These are phyloP conservation scores for Acanthococcus lagerstroemiae DNA, from an alignment of 2,888 invertebrate genomes.

Conservation along the genomic window DNA sequence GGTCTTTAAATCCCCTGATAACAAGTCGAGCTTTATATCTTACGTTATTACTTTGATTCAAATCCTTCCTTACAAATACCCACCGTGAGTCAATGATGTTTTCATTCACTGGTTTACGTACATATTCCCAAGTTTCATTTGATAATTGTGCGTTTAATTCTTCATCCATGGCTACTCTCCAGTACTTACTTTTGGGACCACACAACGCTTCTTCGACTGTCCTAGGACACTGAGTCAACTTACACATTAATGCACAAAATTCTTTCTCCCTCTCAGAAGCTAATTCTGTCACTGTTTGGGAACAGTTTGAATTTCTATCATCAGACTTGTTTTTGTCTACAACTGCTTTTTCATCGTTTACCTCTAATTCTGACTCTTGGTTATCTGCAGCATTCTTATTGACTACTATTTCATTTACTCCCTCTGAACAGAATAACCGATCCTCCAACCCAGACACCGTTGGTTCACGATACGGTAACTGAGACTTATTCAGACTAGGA, in stretches of 20 bases:
- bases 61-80: not conserved
- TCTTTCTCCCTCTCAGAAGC: too few relatives aligned
- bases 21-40: not conserved
- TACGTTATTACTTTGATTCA: not conserved
- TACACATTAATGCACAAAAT: not conserved
- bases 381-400: too few relatives aligned
- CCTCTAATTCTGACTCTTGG: not conserved
- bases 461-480: too few relatives aligned
- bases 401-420: too few relatives aligned
- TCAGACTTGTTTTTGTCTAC: too few relatives aligned
- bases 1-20: not conserved
- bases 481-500: too few relatives aligned
- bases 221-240: not conserved
- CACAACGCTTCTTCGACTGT: not conserved
- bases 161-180: not conserved
- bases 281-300: too few relatives aligned
- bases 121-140: not conserved
- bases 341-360: not conserved
- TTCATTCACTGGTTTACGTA: not conserved
- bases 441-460: too few relatives aligned
- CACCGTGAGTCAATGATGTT: not conserved
- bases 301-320: too few relatives aligned
- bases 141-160: not conserved
- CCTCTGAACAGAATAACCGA: too few relatives aligned
- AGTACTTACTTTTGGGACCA: not conserved